These are phyloP conservation scores for Thamnophis elegans DNA, from an alignment of 2,797 vertebrate genomes.

Conservation along the genomic window DNA sequence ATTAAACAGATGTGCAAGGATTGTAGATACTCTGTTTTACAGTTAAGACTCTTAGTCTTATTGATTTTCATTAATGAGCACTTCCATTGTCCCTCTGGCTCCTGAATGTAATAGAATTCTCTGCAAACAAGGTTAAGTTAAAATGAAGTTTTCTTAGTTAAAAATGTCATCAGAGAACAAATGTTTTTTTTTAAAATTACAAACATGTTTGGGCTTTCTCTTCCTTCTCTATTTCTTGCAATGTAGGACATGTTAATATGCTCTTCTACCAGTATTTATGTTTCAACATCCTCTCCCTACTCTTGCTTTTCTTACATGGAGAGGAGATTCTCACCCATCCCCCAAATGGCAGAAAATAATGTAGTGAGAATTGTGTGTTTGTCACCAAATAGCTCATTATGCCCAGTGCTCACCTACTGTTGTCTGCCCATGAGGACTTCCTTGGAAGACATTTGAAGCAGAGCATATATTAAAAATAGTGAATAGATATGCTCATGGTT, in stretches of 20 bases:
- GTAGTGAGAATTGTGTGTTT: background rate
- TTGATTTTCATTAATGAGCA: background rate
- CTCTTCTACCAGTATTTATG: background rate
- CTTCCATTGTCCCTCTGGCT: background rate
- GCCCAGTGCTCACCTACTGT: too few species aligned
- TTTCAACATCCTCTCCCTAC: background rate
- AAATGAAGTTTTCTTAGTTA: background rate
- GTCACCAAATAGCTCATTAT: background rate
- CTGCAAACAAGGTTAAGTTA: background rate
- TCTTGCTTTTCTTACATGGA: background rate
- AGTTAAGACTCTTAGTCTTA: background rate
- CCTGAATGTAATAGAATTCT: background rate
- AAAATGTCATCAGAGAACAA: background rate
- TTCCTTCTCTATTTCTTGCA: background rate
- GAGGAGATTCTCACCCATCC: background rate
- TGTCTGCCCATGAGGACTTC: background rate
- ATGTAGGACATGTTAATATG: background rate
- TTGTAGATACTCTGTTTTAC: background rate
- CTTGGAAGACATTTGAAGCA: background rate
- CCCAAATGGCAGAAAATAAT: background rate
- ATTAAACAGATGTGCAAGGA: background rate
- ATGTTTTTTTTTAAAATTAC: background rate
- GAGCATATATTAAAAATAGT: background rate
- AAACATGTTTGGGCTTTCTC: background rate
- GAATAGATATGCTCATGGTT: background rate